phyloP scores from a whole-genome alignment of 2,113 vertebrate species.

The Amia ocellicauda region DNA sequence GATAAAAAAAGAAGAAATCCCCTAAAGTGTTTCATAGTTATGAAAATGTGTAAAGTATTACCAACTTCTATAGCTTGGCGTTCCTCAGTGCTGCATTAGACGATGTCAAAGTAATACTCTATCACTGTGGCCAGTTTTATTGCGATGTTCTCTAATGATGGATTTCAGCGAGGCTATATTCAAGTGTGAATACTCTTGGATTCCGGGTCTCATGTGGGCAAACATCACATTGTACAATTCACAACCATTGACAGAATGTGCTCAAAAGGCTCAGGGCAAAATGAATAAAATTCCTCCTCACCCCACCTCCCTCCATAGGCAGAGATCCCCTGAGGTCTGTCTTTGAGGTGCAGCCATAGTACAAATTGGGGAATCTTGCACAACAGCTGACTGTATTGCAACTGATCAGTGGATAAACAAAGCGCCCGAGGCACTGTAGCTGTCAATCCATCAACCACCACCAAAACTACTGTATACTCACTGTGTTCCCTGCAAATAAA shows the following conservation, averaged over 20 bases:
- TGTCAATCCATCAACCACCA: constrained; percentile 17
- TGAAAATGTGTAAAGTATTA: too few species aligned
- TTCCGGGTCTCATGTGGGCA: background rate
- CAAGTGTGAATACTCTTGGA: background rate
- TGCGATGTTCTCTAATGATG: background rate
- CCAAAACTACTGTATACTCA: constrained; percentile 1
- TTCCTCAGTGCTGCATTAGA: too few species aligned
- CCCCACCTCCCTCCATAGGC: constrained; percentile 1
- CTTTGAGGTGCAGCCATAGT: constrained; percentile 14
- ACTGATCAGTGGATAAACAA: constrained; percentile 22
- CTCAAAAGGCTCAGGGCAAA: constrained; percentile 20
- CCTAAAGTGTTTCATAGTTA: too few species aligned
- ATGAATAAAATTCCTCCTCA: constrained; percentile 17
- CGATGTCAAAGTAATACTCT: too few species aligned
- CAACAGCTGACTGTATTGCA: constrained; percentile 19
- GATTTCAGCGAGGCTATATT: background rate
- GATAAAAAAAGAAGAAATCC: too few species aligned
- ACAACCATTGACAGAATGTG: constrained; percentile 14
- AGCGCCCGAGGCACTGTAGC: constrained; percentile 7
- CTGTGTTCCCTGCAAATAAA: background rate
- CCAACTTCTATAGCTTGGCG: too few species aligned
- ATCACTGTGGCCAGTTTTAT: background rate
- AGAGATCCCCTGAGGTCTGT: constrained; percentile 11
- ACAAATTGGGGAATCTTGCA: constrained; percentile 28
- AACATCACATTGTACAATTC: background rate